Evolutionary conservation across 1,140 invertebrate species (phyloP), one percentile per base, ranked within the genome.

Genomic region (Drosophila eugracilis): DNA sequence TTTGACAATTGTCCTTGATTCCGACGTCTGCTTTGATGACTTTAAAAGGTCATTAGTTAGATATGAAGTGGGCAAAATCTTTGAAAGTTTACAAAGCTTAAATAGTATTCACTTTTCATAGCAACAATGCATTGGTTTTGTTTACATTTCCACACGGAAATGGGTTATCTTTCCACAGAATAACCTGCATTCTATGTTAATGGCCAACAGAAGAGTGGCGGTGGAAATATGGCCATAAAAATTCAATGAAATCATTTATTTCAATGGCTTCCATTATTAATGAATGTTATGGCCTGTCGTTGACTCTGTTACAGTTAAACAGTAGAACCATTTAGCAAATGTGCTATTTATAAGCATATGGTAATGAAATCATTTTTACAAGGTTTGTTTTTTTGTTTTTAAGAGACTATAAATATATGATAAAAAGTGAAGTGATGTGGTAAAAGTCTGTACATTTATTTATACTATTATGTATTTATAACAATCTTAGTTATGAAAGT

Each of bases 181-280:
- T 12, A 15, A 19, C 12, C 5, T 44, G 15, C 21, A 19, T 9
- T 59, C 5, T 24, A 52, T 24, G 24, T 42, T 17, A 17, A 26
- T 58, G 21, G 21, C 5, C 52, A 24, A 17, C 9, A 17, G 26
- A 34, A 19, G 15, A 42, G 28, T 26, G 21, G 1, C n/a, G n/a
- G 6, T 12, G n/a, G 3, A 42, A 57, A 24, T 24, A 2, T 42
- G 37, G 21, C 17, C 55, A 63, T 60, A 26, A 26, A 63, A 44
- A 34, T 60, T 60, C 14, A 60, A 60, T 45, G 15, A 28, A 45
- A 34, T 19, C 59, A 63, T 62, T 62, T 42, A 44, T 12, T 59
- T 34, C n/a, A 42, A 63, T 39, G 22, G 32, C 19, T 19, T 63
- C 28, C 12, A 36, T 21, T 63, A 36, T 15, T 63, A 26, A 63